Percentiles rank a stretch among this genome's conserved stretches.
These are phyloP conservation scores for Yponomeuta malinellus DNA, from an alignment of 2,888 invertebrate species.

Conservation along the genomic window DNA sequence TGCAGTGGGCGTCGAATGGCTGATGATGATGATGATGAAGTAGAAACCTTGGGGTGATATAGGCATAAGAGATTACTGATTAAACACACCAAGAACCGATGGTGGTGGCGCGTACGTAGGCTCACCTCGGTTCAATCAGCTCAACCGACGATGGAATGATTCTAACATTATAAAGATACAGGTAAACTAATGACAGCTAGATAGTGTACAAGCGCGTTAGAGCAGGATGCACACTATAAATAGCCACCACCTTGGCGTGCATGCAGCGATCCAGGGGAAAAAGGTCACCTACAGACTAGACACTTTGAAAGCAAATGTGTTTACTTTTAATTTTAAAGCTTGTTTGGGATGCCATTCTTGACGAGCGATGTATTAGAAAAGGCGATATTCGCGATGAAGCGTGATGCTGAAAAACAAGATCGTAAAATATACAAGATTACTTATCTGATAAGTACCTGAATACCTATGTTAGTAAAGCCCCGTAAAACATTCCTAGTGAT, in stretches of 20 bases:
- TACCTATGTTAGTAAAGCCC: too few relatives aligned
- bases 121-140: neutral
- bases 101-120: too few relatives aligned
- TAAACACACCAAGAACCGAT: too few relatives aligned
- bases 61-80: too few relatives aligned
- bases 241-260: neutral
- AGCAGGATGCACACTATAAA: neutral
- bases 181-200: neutral
- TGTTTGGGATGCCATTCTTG: neutral
- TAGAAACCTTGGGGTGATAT: too few relatives aligned
- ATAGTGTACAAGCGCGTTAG: neutral
- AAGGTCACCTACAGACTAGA: neutral
- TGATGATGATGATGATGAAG: too few relatives aligned
- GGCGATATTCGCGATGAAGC: too few relatives aligned
- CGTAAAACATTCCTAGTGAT: too few relatives aligned
- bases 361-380: neutral
- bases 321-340: conserved; percentile 2
- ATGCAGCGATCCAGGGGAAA: neutral
- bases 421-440: neutral
- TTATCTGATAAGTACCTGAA: neutral
- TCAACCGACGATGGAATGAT: neutral
- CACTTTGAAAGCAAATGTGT: neutral
- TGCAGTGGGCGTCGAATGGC: too few relatives aligned
- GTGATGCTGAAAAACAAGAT: neutral
- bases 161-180: neutral